These are phyloP conservation scores for Pseudomyrmex pallidus DNA, from an alignment of 1,140 invertebrate species.

Conservation along the genomic window DNA sequence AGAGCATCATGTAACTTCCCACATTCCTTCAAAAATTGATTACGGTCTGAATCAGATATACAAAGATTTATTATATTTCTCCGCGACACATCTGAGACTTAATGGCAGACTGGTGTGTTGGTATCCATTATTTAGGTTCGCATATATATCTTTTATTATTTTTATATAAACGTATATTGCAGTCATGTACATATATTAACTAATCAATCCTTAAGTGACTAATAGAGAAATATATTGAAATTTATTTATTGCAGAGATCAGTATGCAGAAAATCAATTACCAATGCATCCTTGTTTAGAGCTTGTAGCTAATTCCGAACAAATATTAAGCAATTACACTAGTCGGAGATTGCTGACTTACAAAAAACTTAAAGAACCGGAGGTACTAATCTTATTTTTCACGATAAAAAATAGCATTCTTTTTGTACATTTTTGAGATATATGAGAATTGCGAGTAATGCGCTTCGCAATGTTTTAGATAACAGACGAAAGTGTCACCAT, in stretches of 20 bases:
- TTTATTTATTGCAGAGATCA: conserved; percentile 87
- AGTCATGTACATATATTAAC: conserved; percentile 48
- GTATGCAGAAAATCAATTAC: conserved; percentile 91
- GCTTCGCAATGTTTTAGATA: conserved; percentile 62
- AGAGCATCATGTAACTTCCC: conserved; percentile 87
- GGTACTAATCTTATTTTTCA: conserved; percentile 62
- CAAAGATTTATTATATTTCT: conserved; percentile 93
- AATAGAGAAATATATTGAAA: conserved; percentile 29
- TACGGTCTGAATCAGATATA: conserved; percentile 94
- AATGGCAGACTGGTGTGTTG: conserved; percentile 95
- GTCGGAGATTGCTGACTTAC: conserved; percentile 94
- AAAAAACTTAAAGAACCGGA: conserved; percentile 90
- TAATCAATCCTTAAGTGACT: conserved; percentile 5
- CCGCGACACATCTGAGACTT: conserved; percentile 90
- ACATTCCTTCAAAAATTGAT: conserved; percentile 95
- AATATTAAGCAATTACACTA: conserved; percentile 90
- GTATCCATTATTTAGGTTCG: conserved; percentile 94
- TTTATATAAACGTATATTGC: neutral
- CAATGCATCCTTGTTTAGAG: conserved; percentile 91
- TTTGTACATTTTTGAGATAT: too few species aligned
- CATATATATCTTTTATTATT: conserved; percentile 2
- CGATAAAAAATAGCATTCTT: conserved; percentile 26
- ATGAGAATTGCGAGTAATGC: too few species aligned
- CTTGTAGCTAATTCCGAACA: conserved; percentile 95
- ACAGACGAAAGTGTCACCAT: conserved; percentile 77